A percentile compares a stretch with the other conserved stretches of the same genome.
These are phyloP conservation scores for Desmophyllum pertusum DNA, from an alignment of 92 coral and sea anemone species.

Conservation along the genomic window DNA sequence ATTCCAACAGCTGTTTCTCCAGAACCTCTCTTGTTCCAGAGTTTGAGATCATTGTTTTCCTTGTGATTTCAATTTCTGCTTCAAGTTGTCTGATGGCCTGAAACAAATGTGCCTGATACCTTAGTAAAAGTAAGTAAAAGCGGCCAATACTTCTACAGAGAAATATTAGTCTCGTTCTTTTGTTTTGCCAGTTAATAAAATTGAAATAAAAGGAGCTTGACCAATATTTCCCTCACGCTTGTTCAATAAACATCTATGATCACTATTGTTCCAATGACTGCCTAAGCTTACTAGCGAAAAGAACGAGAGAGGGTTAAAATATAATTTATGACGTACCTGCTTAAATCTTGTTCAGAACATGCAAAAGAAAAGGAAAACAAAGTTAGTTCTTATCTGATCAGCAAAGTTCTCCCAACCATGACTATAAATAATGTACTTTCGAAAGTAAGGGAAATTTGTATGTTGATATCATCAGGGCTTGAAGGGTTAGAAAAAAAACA, in stretches of 20 bases:
- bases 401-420: not conserved
- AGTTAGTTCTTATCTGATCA: not conserved
- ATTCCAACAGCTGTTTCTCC: slow-evolving; percentile 66
- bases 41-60: slow-evolving; percentile 56
- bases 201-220: no score
- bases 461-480: not conserved
- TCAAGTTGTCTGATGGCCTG: slow-evolving; percentile 75
- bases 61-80: slow-evolving; percentile 56
- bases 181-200: no score
- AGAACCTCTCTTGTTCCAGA: slow-evolving; percentile 53
- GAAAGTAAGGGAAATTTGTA: not conserved
- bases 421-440: not conserved
- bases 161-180: no score
- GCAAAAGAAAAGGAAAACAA: slow-evolving; percentile 19
- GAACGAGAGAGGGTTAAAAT: not conserved
- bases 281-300: not conserved
- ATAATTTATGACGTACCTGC: slow-evolving; percentile 13
- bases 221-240: no score
- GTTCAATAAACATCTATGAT: no score
- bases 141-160: no score
- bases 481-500: not conserved
- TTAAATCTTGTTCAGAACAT: slow-evolving; percentile 54
- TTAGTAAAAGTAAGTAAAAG: no score
- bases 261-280: no score
- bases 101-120: no score